Conservation (phyloP, 2,797 vertebrate species). For the Halcyon smyrnensis region DNA sequence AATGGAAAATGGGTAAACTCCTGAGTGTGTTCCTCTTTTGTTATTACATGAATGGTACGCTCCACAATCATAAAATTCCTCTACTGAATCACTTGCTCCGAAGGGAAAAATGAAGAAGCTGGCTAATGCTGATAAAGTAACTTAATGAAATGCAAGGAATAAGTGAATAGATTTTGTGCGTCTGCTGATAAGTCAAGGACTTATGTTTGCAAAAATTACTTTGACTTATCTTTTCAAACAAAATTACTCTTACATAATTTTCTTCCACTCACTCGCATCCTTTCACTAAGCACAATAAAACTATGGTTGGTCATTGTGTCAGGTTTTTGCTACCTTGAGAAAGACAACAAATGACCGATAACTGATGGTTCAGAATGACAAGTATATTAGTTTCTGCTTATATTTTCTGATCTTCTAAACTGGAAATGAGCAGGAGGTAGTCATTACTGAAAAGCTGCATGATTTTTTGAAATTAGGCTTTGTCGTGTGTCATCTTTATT, state of each 20-base stretch:
- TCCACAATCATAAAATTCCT: background rate
- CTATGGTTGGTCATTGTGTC: background rate
- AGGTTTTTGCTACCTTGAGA: background rate
- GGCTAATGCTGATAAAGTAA: background rate
- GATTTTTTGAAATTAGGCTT: background rate
- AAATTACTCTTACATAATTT: background rate
- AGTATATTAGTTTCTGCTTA: background rate
- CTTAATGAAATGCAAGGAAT: background rate
- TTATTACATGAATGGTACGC: background rate
- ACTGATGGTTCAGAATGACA: background rate
- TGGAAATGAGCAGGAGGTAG: background rate
- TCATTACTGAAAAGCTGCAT: background rate
- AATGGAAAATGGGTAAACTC: conserved; percentile 69
- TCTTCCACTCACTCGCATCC: background rate
- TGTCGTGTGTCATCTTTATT: background rate
- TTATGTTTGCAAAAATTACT: background rate
- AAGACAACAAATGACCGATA: background rate
- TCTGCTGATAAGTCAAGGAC: background rate
- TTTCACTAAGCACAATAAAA: background rate
- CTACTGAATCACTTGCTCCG: background rate
- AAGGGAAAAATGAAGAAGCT: background rate
- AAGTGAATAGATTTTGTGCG: background rate
- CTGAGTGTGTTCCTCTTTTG: background rate
- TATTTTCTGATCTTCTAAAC: background rate
- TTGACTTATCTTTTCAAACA: background rate